phyloP scores from a whole-genome alignment of 2,797 vertebrate species.

The Cyclura pinguis region DNA sequence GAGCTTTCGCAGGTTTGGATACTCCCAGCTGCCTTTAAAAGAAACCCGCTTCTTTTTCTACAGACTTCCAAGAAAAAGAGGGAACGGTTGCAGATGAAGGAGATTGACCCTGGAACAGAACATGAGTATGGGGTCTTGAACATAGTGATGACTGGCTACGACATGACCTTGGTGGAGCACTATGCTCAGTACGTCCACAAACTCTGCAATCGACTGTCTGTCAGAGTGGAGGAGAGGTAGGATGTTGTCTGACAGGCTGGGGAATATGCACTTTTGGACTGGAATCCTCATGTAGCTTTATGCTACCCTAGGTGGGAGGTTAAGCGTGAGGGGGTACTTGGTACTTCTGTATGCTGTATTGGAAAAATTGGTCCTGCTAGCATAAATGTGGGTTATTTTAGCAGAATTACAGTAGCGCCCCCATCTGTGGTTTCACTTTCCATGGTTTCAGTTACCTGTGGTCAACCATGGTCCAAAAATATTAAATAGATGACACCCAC shows the following conservation, averaged over 20 bases:
- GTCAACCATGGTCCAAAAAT: too few species aligned
- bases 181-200: conserved; percentile 89
- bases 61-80: conserved; percentile 83
- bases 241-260: rapidly evolving
- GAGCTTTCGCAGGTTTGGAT: neutral
- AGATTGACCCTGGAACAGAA: conserved; percentile 78
- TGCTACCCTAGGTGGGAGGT: too few species aligned
- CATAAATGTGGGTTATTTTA: too few species aligned
- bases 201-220: conserved; percentile 86
- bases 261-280: neutral
- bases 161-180: conserved; percentile 90
- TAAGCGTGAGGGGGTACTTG: too few species aligned
- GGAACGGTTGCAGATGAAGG: conserved; percentile 80
- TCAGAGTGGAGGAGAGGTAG: conserved; percentile 88
- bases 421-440: too few species aligned
- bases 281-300: too few species aligned
- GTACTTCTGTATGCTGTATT: too few species aligned
- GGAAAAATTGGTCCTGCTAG: too few species aligned
- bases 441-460: too few species aligned
- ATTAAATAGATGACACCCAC: too few species aligned
- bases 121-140: conserved; percentile 87
- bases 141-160: conserved; percentile 85
- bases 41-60: conserved; percentile 38
- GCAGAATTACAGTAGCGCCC: too few species aligned
- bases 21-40: neutral